These are phyloP conservation scores for Ennomos quercinarius DNA, from an alignment of 2,888 invertebrate species.

Conservation along the genomic window DNA sequence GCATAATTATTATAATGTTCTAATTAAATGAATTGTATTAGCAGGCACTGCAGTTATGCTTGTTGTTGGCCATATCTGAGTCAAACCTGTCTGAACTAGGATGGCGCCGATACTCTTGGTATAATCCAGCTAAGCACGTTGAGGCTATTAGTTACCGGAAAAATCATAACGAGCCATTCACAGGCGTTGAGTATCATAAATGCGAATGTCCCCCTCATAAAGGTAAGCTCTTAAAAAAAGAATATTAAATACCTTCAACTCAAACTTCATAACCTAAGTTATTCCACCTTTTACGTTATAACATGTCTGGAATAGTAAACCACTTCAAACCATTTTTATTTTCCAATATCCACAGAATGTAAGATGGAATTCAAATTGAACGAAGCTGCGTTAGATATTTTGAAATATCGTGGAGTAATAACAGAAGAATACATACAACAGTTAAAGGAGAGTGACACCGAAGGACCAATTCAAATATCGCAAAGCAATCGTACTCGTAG, in stretches of 20 bases:
- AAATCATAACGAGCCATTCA: constrained; percentile 42
- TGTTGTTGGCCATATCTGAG: constrained; percentile 30
- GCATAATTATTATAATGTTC: neutral
- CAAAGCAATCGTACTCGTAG: constrained; percentile 33
- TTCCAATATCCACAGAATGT: constrained; percentile 55
- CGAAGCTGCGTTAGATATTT: constrained; percentile 54
- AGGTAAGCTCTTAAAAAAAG: constrained; percentile 5
- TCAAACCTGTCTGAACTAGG: constrained; percentile 27
- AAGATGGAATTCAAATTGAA: constrained; percentile 56
- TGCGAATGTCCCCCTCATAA: constrained; percentile 62
- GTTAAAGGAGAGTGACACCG: constrained; percentile 32
- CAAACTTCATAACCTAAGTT: too few species aligned
- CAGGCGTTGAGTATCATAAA: constrained; percentile 33
- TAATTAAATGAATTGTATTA: constrained; percentile 21
- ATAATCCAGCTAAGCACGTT: constrained; percentile 40
- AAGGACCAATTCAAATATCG: neutral
- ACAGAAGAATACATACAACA: constrained; percentile 44
- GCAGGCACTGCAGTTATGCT: constrained; percentile 38
- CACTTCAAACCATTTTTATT: too few species aligned
- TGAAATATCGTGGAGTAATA: constrained; percentile 54
- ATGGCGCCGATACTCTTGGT: constrained; percentile 53
- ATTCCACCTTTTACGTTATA: too few species aligned
- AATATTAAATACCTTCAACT: too few species aligned
- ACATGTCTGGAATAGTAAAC: too few species aligned
- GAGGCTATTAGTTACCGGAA: constrained; percentile 41